A percentile compares a stretch with the other conserved stretches of the same genome.
Evolutionary conservation across 2,888 invertebrate species (phyloP).

Genomic region (Autographa gamma): DNA sequence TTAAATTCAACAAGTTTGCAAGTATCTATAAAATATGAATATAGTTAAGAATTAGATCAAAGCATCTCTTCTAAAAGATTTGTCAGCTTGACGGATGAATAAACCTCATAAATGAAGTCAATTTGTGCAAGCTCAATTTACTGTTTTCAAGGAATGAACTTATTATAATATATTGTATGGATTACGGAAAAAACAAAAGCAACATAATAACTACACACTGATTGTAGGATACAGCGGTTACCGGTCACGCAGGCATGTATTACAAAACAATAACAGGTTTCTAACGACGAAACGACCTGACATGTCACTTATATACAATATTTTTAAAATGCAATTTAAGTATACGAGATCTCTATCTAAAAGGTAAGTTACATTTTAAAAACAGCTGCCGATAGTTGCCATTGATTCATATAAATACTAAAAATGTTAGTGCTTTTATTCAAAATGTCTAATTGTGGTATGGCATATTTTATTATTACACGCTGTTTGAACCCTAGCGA

Average conservation of each 20-base stretch:
- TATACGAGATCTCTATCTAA: slow-evolving; percentile 54
- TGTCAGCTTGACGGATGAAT: too few species aligned
- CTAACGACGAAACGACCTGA: slow-evolving; percentile 1
- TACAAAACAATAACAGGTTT: neutral
- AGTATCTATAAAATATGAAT: neutral
- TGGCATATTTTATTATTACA: slow-evolving; percentile 47
- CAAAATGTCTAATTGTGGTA: slow-evolving; percentile 52
- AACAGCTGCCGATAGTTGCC: slow-evolving; percentile 32
- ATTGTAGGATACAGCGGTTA: neutral
- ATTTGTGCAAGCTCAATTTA: too few species aligned
- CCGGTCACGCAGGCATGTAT: neutral
- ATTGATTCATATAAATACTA: slow-evolving; percentile 21
- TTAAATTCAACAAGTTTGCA: neutral
- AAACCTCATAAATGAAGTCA: too few species aligned
- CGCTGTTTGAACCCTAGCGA: slow-evolving; percentile 31
- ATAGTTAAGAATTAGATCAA: neutral
- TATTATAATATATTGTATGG: neutral
- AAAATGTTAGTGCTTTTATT: slow-evolving; percentile 41
- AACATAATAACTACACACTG: neutral
- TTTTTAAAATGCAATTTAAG: slow-evolving; percentile 29
- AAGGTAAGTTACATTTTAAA: slow-evolving; percentile 26
- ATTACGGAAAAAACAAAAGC: too few species aligned
- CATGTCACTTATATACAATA: slow-evolving; percentile 9
- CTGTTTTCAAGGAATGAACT: neutral
- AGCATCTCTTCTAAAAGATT: too few species aligned